Evolutionary conservation across 2,113 vertebrate genomes (phyloP).

Genomic region (Taxidea taxus): DNA sequence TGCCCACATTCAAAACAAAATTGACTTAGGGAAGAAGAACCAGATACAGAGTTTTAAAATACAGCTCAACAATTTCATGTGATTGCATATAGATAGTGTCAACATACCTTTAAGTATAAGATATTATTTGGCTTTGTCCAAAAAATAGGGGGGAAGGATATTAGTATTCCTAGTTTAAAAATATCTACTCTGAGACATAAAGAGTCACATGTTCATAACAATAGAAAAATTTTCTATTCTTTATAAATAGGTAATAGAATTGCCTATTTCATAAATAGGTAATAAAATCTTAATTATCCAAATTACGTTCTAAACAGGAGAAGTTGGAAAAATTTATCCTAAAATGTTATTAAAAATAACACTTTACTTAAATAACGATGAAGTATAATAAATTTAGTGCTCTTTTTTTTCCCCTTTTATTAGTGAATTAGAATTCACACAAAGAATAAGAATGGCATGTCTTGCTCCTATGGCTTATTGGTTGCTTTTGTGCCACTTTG

Average conservation of each 20-base stretch:
- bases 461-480: not conserved
- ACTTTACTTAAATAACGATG: not conserved
- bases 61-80: not conserved
- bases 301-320: not conserved
- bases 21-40: not conserved
- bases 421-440: conserved; percentile 4
- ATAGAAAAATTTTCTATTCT: not conserved
- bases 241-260: not conserved
- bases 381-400: not conserved
- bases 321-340: not conserved
- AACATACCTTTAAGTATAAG: not conserved
- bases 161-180: not conserved
- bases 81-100: not conserved
- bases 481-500: conserved; percentile 1
- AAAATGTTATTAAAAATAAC: not conserved
- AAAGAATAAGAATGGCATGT: not conserved
- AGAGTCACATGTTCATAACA: not conserved
- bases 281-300: conserved; percentile 9
- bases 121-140: not conserved
- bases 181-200: not conserved
- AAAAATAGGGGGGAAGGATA: not conserved
- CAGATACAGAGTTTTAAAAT: not conserved
- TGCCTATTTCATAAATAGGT: not conserved
- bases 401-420: not conserved
- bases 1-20: not conserved